phyloP scores from a whole-genome alignment of 2,888 invertebrate genomes.

The Microchrysa polita region DNA sequence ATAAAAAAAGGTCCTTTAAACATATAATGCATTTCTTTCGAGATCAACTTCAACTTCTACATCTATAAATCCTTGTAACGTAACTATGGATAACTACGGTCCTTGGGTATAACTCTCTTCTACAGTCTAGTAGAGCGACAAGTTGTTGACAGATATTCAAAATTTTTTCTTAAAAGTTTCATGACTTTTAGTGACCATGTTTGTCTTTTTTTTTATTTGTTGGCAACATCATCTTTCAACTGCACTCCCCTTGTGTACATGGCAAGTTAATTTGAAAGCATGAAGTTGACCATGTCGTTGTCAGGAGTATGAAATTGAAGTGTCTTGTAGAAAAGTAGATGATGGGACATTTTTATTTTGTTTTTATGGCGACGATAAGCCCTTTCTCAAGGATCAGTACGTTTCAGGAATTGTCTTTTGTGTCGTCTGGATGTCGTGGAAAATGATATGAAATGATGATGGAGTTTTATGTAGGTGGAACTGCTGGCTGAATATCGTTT shows the following conservation, averaged over 20 bases:
- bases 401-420: too few relatives aligned
- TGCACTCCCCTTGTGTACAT: background rate
- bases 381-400: too few relatives aligned
- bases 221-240: background rate
- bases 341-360: background rate
- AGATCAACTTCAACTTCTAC: background rate
- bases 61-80: conserved; percentile 14
- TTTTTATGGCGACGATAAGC: too few relatives aligned
- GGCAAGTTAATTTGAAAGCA: background rate
- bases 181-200: background rate
- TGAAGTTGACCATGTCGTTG: background rate
- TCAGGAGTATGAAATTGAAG: background rate
- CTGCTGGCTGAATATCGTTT: too few relatives aligned
- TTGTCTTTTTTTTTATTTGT: background rate
- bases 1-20: too few relatives aligned
- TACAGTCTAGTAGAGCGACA: background rate
- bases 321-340: background rate
- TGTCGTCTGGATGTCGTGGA: too few relatives aligned
- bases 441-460: too few relatives aligned
- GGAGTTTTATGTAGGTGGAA: too few relatives aligned
- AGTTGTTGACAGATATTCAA: conserved; percentile 17
- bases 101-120: background rate
- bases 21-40: background rate
- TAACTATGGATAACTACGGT: too few relatives aligned
- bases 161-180: background rate